Evolutionary conservation across 35 echinoderm and acorn worm species (phyloP).

Genomic region (Patiria miniata): DNA sequence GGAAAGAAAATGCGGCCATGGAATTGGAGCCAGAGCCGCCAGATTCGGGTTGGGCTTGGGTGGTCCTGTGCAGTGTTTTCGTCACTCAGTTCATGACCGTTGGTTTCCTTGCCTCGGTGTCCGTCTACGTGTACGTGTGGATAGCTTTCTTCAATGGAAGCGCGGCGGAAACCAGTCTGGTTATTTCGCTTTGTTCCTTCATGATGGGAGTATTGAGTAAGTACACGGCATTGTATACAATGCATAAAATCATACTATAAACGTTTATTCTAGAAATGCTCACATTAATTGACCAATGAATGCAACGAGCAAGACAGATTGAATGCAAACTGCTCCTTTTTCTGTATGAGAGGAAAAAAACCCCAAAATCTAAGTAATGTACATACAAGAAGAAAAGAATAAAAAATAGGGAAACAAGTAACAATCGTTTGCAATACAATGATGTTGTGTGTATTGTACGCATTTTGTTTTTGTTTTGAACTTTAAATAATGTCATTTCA

Average conservation of each 20-base stretch:
- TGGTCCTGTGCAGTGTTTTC: not conserved
- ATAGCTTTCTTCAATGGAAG: not conserved
- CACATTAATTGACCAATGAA: not conserved
- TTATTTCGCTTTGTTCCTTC: not conserved
- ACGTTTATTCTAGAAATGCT: too few species aligned
- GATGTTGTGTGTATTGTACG: too few species aligned
- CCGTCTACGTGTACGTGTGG: not conserved
- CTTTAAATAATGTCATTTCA: too few species aligned
- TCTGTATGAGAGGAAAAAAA: too few species aligned
- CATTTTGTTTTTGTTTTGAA: too few species aligned
- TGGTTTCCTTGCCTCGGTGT: not conserved
- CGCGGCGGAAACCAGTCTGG: constrained; percentile 16
- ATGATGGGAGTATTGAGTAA: constrained; percentile 9
- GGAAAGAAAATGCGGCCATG: not conserved
- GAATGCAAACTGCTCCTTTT: not conserved
- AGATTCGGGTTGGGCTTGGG: not conserved
- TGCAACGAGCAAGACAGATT: not conserved
- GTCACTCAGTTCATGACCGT: not conserved
- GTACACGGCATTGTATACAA: not conserved
- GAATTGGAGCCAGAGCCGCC: not conserved
- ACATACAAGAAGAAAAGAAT: too few species aligned
- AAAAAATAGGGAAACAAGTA: too few species aligned
- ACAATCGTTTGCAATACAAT: too few species aligned
- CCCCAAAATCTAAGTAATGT: too few species aligned
- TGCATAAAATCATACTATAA: too few species aligned